Conservation (phyloP, 2,797 vertebrate species). For the Fistularia commersonii region DNA sequence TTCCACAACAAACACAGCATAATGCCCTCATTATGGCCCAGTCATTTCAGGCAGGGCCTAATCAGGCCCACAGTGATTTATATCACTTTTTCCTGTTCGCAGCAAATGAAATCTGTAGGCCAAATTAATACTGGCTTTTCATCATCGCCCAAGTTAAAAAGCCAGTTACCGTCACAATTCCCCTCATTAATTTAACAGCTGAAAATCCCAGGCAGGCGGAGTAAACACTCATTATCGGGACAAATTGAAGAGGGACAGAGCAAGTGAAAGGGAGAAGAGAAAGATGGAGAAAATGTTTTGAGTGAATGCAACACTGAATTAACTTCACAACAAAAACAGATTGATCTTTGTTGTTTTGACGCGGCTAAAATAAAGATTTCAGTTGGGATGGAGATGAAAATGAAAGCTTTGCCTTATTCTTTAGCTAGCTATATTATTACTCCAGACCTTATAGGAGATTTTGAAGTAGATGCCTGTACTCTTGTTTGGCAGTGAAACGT, state of each 20-base stretch:
- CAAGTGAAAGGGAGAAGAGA: slow-evolving; percentile 47
- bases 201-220: slow-evolving; percentile 84
- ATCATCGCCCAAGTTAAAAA: slow-evolving; percentile 92
- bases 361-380: slow-evolving; percentile 5
- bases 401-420: not conserved
- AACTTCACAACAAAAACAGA: slow-evolving; percentile 64
- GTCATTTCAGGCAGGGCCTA: slow-evolving; percentile 96
- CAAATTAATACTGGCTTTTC: slow-evolving; percentile 99
- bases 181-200: slow-evolving; percentile 91
- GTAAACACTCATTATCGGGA: slow-evolving; percentile 88
- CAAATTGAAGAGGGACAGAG: slow-evolving; percentile 75
- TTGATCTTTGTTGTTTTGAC: slow-evolving; percentile 49
- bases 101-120: slow-evolving; percentile 99
- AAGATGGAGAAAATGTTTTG: slow-evolving; percentile 54
- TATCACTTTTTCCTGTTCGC: slow-evolving; percentile 97
- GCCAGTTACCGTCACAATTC: slow-evolving; percentile 91
- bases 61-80: slow-evolving; percentile 98
- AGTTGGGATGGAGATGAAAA: not conserved
- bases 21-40: slow-evolving; percentile 98
- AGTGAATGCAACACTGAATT: slow-evolving; percentile 75
- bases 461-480: too few relatives aligned
- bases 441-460: too few relatives aligned
- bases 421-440: too few relatives aligned
- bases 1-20: slow-evolving; percentile 98
- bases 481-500: too few relatives aligned